Base-by-base conservation (phyloP, 2,888 invertebrate species). In the Nysson spinosus region DNA sequence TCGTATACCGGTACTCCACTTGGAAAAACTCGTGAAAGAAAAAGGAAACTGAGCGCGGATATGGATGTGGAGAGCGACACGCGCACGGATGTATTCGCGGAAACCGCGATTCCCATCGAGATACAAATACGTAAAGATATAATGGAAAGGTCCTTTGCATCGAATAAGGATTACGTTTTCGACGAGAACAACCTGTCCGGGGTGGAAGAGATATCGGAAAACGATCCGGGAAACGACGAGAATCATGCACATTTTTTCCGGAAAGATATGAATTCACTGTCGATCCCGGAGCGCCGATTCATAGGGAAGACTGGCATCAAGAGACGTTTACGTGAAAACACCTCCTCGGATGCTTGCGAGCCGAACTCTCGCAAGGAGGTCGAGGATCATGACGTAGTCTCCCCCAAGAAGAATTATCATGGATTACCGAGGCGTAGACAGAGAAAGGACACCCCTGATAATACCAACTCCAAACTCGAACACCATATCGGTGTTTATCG, bases 141-240 rank as follows among this genome's bases (percentile, higher is more conserved):
- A n/a, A 39, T 49, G 40, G 72, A 76, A 3, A 62, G 62, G 17
- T 55, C 42, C 3, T 54, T 69, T 35, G 4, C 58, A 9, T 28
- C 54, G 12, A 68, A 12, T 14, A 69, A 73, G 11, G 71, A 77
- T 1, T 68, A 52, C 28, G 28, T 30, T n/a, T 61, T 52, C 11
- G 62, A n/a, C n/a, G n/a, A 46, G 5, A 74, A 77, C 9, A 54
- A 61, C 5, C 9, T 68, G 1, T 39, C 67, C 7, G 58, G 39
- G 11, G 40, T 61, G 0, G 66, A 60, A 1, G 66, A 71, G 22
- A 19, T 63, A 0, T 63, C 69, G n/a, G 78, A 78, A 3, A 72
- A 72, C 9, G 70, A 80, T 9, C 65, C 72, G 0, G 72, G 74
- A 1, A 84, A 84, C 58, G 80, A 83, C 26, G 83, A 84, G 40